Conservation (phyloP, 2,888 invertebrate genomes). For the Mellilla xanthometata region DNA sequence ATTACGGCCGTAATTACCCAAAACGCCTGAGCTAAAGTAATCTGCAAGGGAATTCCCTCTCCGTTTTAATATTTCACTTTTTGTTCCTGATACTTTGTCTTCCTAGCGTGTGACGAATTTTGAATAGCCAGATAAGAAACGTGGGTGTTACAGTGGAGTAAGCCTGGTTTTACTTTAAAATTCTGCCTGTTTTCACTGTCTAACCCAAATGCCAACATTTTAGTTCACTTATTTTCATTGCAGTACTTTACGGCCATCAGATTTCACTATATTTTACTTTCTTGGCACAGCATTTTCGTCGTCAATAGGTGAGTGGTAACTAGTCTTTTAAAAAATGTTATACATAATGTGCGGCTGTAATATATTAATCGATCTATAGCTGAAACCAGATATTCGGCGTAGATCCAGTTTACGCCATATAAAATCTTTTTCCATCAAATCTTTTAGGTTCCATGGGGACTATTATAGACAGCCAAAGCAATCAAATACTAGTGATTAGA, state of each 20-base stretch:
- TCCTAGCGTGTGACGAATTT: slow-evolving; percentile 3
- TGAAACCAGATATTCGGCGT: too few species aligned
- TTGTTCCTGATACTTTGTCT: slow-evolving; percentile 14
- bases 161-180: too few species aligned
- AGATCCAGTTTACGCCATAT: too few species aligned
- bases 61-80: slow-evolving; percentile 17
- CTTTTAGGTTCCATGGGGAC: slow-evolving; percentile 55
- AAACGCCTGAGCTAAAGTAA: too few species aligned
- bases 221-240: slow-evolving; percentile 38
- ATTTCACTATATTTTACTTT: slow-evolving; percentile 64
- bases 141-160: too few species aligned
- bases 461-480: slow-evolving; percentile 53
- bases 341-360: too few species aligned
- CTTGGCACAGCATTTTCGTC: slow-evolving; percentile 68
- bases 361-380: too few species aligned
- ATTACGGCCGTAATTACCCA: too few species aligned
- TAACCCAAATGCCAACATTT: too few species aligned
- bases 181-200: too few species aligned
- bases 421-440: too few species aligned
- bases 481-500: slow-evolving; percentile 62
- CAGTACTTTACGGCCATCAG: slow-evolving; percentile 55
- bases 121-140: not conserved
- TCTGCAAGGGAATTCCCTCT: slow-evolving; percentile 12
- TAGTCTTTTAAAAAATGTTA: too few species aligned
- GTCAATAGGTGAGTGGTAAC: slow-evolving; percentile 49